These are phyloP conservation scores for Forbesichthys papilliferus DNA, from an alignment of 2,113 vertebrate species.

Conservation along the genomic window DNA sequence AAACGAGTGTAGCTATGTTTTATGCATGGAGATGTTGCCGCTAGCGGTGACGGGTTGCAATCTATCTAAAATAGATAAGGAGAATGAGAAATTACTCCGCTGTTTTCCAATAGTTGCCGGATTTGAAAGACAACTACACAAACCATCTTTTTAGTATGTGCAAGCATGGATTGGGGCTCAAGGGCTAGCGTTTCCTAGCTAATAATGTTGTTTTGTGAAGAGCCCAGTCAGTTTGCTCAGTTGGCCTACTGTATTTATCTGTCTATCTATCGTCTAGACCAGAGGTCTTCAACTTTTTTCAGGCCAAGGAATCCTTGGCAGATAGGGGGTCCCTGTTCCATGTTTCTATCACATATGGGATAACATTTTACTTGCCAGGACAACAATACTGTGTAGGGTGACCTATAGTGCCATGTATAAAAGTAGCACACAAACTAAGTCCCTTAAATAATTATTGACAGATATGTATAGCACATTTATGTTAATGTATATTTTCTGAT, in stretches of 20 bases:
- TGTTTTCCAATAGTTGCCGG: not conserved
- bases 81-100: not conserved
- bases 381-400: too few relatives aligned
- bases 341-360: too few relatives aligned
- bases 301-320: too few relatives aligned
- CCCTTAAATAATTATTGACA: too few relatives aligned
- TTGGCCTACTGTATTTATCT: not conserved
- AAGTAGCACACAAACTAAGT: too few relatives aligned
- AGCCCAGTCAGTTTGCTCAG: not conserved
- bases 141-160: too few relatives aligned
- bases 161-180: not conserved
- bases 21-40: slow-evolving; percentile 33
- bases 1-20: slow-evolving; percentile 21
- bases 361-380: too few relatives aligned
- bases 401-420: too few relatives aligned
- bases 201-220: not conserved
- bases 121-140: slow-evolving; percentile 1
- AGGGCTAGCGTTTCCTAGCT: not conserved
- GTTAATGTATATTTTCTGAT: too few relatives aligned
- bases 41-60: not conserved
- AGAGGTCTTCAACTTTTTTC: too few relatives aligned
- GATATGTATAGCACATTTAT: too few relatives aligned
- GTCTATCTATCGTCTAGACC: not conserved
- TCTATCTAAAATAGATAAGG: slow-evolving; percentile 9
- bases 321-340: too few relatives aligned